phyloP scores from a whole-genome alignment of 2,797 vertebrate genomes.

The Syncerus caffer region DNA sequence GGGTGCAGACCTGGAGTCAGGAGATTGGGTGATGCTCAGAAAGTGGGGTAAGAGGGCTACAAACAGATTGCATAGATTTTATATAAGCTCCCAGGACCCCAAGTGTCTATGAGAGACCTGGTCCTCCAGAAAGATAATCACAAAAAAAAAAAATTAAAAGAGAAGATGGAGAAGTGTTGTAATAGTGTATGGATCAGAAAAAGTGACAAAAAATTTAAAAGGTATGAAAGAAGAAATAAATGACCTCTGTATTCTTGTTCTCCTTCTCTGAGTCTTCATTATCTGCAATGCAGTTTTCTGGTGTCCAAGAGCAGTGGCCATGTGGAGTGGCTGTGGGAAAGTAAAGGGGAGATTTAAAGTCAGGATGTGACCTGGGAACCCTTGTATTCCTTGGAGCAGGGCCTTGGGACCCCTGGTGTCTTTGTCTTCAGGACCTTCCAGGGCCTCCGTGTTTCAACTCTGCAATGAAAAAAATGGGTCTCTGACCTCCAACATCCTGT shows the following conservation, averaged over 20 bases:
- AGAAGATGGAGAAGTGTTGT: background rate
- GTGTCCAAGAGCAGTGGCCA: too few relatives aligned
- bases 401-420: too few relatives aligned
- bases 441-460: too few relatives aligned
- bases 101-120: background rate
- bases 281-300: too few relatives aligned
- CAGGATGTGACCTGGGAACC: too few relatives aligned
- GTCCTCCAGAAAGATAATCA: background rate
- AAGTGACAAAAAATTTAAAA: background rate
- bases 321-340: too few relatives aligned
- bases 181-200: background rate
- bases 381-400: too few relatives aligned
- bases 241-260: background rate
- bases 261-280: background rate
- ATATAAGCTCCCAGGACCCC: background rate
- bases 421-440: too few relatives aligned
- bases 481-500: too few relatives aligned
- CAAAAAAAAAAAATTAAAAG: background rate
- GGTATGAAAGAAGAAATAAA: background rate
- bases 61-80: background rate
- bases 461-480: too few relatives aligned
- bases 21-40: background rate
- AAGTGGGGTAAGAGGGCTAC: background rate
- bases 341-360: too few relatives aligned
- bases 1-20: rapidly evolving